These are phyloP conservation scores for Colaptes auratus DNA, from an alignment of 2,113 vertebrate genomes.

Conservation along the genomic window DNA sequence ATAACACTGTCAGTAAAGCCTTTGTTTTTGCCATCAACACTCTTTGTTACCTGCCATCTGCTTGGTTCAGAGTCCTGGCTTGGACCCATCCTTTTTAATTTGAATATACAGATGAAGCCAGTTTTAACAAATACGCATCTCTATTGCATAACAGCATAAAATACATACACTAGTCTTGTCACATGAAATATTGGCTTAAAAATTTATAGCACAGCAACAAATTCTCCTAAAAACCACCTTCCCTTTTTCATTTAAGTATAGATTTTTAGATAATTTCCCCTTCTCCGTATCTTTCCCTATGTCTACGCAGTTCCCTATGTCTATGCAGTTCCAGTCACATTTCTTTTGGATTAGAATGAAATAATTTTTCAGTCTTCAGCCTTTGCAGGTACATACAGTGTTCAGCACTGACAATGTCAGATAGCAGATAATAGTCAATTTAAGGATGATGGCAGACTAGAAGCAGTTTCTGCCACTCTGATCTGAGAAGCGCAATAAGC, in stretches of 20 bases:
- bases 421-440: conserved; percentile 3
- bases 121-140: not conserved
- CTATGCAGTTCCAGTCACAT: not conserved
- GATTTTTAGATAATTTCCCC: not conserved
- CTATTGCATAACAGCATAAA: not conserved
- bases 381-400: not conserved
- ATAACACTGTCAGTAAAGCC: not conserved
- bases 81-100: not conserved
- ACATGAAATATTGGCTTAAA: not conserved
- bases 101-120: not conserved
- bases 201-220: not conserved
- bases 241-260: not conserved
- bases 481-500: not conserved
- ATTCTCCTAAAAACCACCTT: not conserved
- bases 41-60: conserved; percentile 26
- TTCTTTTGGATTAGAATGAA: conserved; percentile 22
- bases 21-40: not conserved
- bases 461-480: conserved; percentile 17
- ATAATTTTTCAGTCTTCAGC: not conserved
- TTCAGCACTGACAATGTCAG: conserved; percentile 25
- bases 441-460: conserved; percentile 50
- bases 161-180: not conserved
- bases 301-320: not conserved
- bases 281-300: not conserved
- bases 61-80: conserved; percentile 1